phyloP scores from a whole-genome alignment of 2,888 invertebrate species.

The Meghimatium bilineatum region DNA sequence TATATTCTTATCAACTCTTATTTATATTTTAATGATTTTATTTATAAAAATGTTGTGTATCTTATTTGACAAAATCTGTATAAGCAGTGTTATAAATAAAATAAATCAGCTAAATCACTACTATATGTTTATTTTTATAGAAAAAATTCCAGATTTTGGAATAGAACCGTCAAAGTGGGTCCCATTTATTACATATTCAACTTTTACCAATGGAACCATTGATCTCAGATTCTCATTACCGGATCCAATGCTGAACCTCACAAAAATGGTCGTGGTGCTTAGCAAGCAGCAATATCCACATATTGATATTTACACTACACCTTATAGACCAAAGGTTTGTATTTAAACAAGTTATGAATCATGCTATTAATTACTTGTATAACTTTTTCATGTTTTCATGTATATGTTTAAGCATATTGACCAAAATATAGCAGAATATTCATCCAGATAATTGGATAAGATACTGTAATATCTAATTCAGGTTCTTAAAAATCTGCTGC shows the following conservation, averaged over 20 bases:
- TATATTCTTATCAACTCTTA: too few relatives aligned
- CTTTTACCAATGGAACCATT: not conserved
- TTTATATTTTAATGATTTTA: not conserved
- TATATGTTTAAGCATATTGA: too few relatives aligned
- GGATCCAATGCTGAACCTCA: not conserved
- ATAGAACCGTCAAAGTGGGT: not conserved
- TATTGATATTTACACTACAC: not conserved
- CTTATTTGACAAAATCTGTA: not conserved
- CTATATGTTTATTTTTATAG: not conserved
- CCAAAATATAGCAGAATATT: too few relatives aligned
- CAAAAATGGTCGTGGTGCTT: not conserved
- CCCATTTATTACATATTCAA: not conserved
- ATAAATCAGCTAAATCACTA: not conserved
- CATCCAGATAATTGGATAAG: too few relatives aligned
- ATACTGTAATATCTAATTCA: too few relatives aligned
- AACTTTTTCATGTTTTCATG: too few relatives aligned
- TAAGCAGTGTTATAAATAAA: not conserved
- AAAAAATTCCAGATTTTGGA: not conserved
- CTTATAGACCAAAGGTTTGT: not conserved
- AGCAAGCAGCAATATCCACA: not conserved
- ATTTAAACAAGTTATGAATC: not conserved
- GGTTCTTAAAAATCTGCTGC: too few relatives aligned
- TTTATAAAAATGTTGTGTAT: not conserved
- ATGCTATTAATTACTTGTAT: not conserved
- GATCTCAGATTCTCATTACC: not conserved